Conservation (phyloP, 1,140 invertebrate species). For the Linepithema humile region DNA sequence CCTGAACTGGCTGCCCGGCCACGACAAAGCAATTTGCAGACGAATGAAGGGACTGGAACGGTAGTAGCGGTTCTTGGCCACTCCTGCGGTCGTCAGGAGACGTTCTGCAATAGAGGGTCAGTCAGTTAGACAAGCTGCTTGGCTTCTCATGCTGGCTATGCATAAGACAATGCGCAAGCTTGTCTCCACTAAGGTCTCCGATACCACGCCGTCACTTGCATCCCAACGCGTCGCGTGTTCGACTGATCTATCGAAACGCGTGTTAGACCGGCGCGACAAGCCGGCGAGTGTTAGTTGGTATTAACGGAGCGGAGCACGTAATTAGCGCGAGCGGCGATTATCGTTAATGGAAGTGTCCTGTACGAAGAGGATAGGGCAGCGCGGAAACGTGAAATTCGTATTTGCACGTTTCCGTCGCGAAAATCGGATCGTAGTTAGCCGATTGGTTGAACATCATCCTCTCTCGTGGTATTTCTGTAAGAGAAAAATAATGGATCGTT, state of each 20-base stretch:
- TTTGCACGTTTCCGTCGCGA: not conserved
- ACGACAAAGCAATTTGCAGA: constrained; percentile 39
- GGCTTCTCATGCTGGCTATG: not conserved
- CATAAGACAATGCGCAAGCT: constrained; percentile 33
- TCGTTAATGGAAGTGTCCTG: constrained; percentile 37
- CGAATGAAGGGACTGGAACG: not conserved
- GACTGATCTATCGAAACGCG: not conserved
- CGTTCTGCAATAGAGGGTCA: constrained; percentile 8
- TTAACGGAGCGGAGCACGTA: constrained; percentile 21
- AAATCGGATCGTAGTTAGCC: constrained; percentile 22
- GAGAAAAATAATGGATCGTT: not conserved
- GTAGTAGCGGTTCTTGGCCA: not conserved
- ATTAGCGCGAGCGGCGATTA: constrained; percentile 37
- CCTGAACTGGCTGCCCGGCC: not conserved
- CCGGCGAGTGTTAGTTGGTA: constrained; percentile 8
- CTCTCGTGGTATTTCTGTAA: not conserved
- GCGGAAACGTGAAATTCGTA: constrained; percentile 19
- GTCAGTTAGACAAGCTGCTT: constrained; percentile 15
- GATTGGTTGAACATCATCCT: not conserved
- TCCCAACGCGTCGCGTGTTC: not conserved
- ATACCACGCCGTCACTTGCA: not conserved
- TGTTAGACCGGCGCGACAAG: constrained; percentile 10
- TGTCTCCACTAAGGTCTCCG: constrained; percentile 13
- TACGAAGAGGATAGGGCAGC: constrained; percentile 11
- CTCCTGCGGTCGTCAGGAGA: constrained; percentile 11